Percentiles rank a stretch among this genome's conserved stretches.
Conservation (phyloP, 2,113 vertebrate species). For the Ophthalmolycus amberensis region DNA sequence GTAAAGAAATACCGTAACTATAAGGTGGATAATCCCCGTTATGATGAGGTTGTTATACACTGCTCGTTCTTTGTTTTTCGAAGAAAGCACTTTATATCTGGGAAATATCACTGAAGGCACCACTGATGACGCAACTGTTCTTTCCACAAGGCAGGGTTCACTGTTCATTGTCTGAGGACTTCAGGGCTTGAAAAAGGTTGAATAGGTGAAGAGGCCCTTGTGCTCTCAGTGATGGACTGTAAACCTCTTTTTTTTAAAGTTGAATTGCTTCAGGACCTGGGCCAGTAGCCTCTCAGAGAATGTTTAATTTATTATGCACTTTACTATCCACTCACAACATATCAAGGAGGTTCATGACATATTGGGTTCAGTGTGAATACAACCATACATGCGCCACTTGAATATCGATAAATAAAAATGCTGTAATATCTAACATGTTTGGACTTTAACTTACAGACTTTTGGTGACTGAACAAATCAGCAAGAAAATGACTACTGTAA, state of each 20-base stretch:
- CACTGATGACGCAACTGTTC: not conserved
- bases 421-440: not conserved
- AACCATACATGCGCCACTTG: not conserved
- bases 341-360: not conserved
- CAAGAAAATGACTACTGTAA: not conserved
- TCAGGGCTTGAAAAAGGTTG: not conserved
- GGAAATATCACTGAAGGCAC: not conserved
- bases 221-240: not conserved
- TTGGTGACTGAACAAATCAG: not conserved
- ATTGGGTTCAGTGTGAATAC: not conserved
- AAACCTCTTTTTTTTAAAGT: not conserved
- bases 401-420: not conserved
- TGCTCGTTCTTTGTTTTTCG: not conserved
- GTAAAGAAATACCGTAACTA: not conserved
- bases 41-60: not conserved
- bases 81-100: not conserved
- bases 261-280: not conserved
- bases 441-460: not conserved
- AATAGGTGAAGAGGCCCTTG: not conserved
- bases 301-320: not conserved
- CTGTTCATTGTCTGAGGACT: not conserved
- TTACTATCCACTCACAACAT: not conserved
- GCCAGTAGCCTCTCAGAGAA: not conserved
- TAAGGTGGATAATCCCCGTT: not conserved
- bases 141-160: not conserved